These are phyloP conservation scores for Numenius arquata DNA, from an alignment of 2,113 vertebrate species.

Conservation along the genomic window DNA sequence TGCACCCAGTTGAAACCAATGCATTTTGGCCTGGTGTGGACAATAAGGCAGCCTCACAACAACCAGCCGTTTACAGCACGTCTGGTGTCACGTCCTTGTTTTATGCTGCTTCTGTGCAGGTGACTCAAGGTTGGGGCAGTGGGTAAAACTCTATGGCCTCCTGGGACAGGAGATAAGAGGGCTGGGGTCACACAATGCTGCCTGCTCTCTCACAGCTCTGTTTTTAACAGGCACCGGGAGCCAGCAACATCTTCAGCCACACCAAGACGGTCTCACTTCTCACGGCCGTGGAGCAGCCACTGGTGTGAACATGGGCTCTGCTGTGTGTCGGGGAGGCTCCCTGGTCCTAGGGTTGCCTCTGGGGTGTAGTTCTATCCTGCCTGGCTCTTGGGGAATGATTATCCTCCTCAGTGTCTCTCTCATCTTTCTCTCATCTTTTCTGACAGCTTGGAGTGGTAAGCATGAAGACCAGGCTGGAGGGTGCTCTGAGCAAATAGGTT, in stretches of 20 bases:
- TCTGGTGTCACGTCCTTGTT: neutral
- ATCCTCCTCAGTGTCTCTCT: neutral
- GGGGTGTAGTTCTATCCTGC: neutral
- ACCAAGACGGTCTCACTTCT: neutral
- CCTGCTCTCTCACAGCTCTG: neutral
- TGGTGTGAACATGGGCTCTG: neutral
- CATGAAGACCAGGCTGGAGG: neutral
- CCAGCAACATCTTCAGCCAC: neutral
- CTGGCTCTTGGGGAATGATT: neutral
- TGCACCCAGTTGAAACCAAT: neutral
- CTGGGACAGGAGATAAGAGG: neutral
- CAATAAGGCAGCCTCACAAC: neutral
- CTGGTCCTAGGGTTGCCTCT: neutral
- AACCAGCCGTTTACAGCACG: neutral
- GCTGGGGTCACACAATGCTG: neutral
- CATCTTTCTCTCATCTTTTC: neutral
- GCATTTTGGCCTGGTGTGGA: neutral
- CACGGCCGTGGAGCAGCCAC: rapidly evolving
- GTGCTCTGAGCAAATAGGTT: neutral
- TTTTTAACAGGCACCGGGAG: neutral
- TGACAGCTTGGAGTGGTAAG: neutral
- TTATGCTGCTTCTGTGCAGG: neutral
- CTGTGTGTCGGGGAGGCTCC: neutral
- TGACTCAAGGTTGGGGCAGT: neutral
- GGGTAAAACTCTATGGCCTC: neutral